Conservation (phyloP, 2,888 invertebrate species). For the Antheraea assamensis region DNA sequence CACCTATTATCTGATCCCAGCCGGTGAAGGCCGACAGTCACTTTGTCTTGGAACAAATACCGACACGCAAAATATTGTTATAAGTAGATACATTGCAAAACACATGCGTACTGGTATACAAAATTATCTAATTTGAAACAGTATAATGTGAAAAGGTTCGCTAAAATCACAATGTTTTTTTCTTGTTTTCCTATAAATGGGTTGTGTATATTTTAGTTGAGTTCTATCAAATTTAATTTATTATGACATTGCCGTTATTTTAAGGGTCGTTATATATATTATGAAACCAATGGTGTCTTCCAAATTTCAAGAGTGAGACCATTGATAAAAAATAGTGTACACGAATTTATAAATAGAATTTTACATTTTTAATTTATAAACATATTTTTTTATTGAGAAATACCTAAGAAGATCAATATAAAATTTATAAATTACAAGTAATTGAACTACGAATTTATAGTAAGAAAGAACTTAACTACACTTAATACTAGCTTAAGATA, state of each 20-base stretch:
- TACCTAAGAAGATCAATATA: too few species aligned
- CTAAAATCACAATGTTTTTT: neutral
- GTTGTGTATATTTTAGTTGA: neutral
- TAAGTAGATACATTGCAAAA: slow-evolving; percentile 39
- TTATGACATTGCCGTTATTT: neutral
- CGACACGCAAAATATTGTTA: slow-evolving; percentile 77
- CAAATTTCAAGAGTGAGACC: neutral
- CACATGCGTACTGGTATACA: slow-evolving; percentile 25
- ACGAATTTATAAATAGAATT: neutral
- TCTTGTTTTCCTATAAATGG: neutral
- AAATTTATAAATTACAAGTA: too few species aligned
- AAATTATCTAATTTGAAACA: slow-evolving; percentile 18
- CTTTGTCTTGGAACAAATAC: slow-evolving; percentile 75
- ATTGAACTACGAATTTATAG: too few species aligned
- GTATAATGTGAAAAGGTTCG: neutral
- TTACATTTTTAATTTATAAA: too few species aligned
- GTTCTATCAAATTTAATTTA: neutral
- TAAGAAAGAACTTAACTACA: too few species aligned
- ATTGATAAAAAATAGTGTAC: neutral
- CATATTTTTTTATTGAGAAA: too few species aligned
- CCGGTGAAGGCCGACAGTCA: slow-evolving; percentile 74
- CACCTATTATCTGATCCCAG: slow-evolving; percentile 77
- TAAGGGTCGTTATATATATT: neutral
- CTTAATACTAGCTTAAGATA: too few species aligned
- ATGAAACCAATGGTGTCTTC: neutral